A percentile compares a stretch with the other conserved stretches of the same genome.
These are phyloP conservation scores for Mormyrus proboscirostris DNA, from an alignment of 2,797 vertebrate species.

Conservation along the genomic window DNA sequence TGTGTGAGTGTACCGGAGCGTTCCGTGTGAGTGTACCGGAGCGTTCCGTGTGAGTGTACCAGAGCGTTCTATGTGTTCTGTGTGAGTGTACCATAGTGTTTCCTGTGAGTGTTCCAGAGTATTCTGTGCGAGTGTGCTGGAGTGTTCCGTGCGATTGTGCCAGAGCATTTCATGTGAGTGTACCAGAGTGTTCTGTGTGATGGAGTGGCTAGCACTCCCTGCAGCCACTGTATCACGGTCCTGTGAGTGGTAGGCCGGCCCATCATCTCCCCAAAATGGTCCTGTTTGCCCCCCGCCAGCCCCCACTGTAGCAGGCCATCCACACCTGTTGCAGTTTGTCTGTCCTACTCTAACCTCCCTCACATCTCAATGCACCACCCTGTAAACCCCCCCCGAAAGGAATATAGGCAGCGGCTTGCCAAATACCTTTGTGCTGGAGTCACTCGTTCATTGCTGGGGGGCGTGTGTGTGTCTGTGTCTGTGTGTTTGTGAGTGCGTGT, in stretches of 20 bases:
- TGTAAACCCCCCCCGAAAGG: conserved; percentile 39
- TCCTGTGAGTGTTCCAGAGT: no score
- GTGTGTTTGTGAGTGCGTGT: neutral
- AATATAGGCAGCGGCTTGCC: conserved; percentile 42
- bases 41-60: neutral
- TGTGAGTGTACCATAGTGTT: neutral
- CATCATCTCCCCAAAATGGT: neutral
- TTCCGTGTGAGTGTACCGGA: neutral
- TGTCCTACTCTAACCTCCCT: conserved; percentile 38
- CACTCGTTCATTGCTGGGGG: conserved; percentile 42
- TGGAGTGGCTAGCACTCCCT: neutral
- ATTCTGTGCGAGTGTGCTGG: no score
- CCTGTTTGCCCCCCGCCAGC: neutral
- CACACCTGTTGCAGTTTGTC: conserved; percentile 52
- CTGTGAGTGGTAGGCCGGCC: neutral
- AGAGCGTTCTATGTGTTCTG: neutral
- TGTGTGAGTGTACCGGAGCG: neutral
- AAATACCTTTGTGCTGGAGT: conserved; percentile 55
- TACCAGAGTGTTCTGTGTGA: neutral
- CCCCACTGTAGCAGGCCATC: conserved; percentile 10
- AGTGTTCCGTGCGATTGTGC: no score
- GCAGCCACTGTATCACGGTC: neutral
- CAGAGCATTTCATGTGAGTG: no score
- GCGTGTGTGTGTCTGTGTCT: neutral
- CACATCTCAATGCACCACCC: conserved; percentile 32